phyloP scores from a whole-genome alignment of 2,797 vertebrate species.

The Neoniphon sammara region DNA sequence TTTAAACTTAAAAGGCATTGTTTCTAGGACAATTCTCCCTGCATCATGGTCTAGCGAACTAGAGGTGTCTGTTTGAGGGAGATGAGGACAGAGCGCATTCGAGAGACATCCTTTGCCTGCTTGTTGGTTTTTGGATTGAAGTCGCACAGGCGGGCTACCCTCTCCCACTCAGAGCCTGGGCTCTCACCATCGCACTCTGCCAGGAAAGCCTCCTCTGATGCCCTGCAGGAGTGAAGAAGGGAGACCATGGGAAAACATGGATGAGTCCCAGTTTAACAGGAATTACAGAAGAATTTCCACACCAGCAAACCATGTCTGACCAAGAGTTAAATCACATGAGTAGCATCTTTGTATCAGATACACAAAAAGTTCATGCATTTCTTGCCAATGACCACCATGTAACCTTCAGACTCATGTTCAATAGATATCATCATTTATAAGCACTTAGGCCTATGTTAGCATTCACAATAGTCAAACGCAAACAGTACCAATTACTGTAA shows the following conservation, averaged over 20 bases:
- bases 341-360: slow-evolving; percentile 21
- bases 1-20: slow-evolving; percentile 72
- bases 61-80: slow-evolving; percentile 94
- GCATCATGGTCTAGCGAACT: slow-evolving; percentile 73
- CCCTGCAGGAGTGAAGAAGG: slow-evolving; percentile 77
- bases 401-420: background rate
- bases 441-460: background rate
- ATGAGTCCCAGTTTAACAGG: background rate
- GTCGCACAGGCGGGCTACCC: slow-evolving; percentile 96
- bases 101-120: slow-evolving; percentile 96
- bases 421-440: background rate
- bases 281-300: slow-evolving; percentile 7
- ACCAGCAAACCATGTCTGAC: slow-evolving; percentile 22
- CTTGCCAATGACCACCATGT: slow-evolving; percentile 22
- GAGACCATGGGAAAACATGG: slow-evolving; percentile 7
- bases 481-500: background rate
- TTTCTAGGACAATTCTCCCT: slow-evolving; percentile 35
- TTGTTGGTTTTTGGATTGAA: slow-evolving; percentile 99
- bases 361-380: slow-evolving; percentile 55
- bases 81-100: slow-evolving; percentile 98
- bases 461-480: slow-evolving; percentile 15
- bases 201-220: slow-evolving; percentile 94
- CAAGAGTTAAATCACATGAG: slow-evolving; percentile 19
- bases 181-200: slow-evolving; percentile 91
- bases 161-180: slow-evolving; percentile 94